Base-by-base conservation (phyloP, 2,888 invertebrate species). In the Labia minor region DNA sequence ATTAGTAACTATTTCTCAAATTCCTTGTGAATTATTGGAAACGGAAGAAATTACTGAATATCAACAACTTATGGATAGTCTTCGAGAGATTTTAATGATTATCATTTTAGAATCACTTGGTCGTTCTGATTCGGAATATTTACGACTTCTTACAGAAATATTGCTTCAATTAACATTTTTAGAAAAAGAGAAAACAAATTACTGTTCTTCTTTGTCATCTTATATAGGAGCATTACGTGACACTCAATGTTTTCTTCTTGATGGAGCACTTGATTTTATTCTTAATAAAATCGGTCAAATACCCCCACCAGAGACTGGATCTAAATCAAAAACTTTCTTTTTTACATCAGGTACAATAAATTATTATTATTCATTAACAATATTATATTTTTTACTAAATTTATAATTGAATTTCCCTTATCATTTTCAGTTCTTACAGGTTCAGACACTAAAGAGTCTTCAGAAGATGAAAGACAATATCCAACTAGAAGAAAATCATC, bases 141-240 rank as follows among this genome's bases (percentile, higher is more conserved):
- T 79, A 1, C 74, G 82, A 82, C 77, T 78, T 26, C 76, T 85
- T 62, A 76, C 79, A 21, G 85, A 86, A 71, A 76, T 85, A 37
- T 83, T 85, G 74, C 76, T 83, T 72, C 78, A 83, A 74, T 76
- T 86, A 70, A 80, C 81, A 67, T 84, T 81, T 75, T 75, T 82
- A 61, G 80, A 80, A 71, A 11, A 64, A 68, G 61, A 37, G 37
- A 8, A 68, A 70, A 21, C 66, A 66, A 1, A 63, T 10, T 18
- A 74, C 62, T 73, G 75, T 78, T 66, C 77, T 75, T 0, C 72
- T 72, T 19, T 74, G 75, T 19, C 74, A 69, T 61, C 79, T 80
- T 72, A 76, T 78, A 63, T 8, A 16, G 73, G 71, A 19, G 77
- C 77, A 10, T 75, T 81, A 66, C 77, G 82, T 19, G 80, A 78